Evolutionary conservation across 2,888 invertebrate species (phyloP), one percentile per base, ranked within the genome.

Genomic region (Calameuta pallipes): DNA sequence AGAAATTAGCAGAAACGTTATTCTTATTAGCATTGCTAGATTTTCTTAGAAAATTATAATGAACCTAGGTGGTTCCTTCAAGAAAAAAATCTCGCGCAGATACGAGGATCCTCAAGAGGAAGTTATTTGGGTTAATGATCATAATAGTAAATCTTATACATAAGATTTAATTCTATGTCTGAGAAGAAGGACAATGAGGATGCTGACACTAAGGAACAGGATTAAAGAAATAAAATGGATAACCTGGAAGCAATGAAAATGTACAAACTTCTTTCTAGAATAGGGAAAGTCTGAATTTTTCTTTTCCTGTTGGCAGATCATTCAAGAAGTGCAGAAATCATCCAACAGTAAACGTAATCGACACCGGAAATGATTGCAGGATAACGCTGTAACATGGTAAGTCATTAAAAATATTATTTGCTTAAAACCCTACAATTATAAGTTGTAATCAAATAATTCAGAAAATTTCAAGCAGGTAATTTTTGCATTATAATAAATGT

Each of bases 261-360:
- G 56, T 56, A 56, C 6, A 23, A 56, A 9, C 6, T 2, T 56
- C 9, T 56, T 56, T 56, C 56, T 56, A 23, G 2, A 56, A 56
- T 56, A 56, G 23, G 56, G 56, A 56, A 56, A 56, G 56, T 69
- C 15, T 11, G 34, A 69, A 56, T 41, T 13, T 13, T 33, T 73
- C 13, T 15, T 23, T 73, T 73, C 36, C 35, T n/a, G 15, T 31
- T 76, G 34, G 12, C 77, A 77, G 77, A 77, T 77, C 71, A 77
- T 77, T 74, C 69, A 31, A 68, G 77, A 77, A 23, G 69, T 69
- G 69, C 77, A 74, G 15, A 31, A 33, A 11, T 77, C 56, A 6
- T 56, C 37, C 56, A 31, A 77, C 73, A 73, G 31, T 33, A 68
- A 68, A 73, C 34, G 76, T 34, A 73, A 69, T 74, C 69, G 69